Percentiles rank a stretch among this genome's conserved stretches.
Evolutionary conservation across 37 sponge, comb jelly and placozoan genomes (phyloP).

Genomic region (Eunapius fragilis): DNA sequence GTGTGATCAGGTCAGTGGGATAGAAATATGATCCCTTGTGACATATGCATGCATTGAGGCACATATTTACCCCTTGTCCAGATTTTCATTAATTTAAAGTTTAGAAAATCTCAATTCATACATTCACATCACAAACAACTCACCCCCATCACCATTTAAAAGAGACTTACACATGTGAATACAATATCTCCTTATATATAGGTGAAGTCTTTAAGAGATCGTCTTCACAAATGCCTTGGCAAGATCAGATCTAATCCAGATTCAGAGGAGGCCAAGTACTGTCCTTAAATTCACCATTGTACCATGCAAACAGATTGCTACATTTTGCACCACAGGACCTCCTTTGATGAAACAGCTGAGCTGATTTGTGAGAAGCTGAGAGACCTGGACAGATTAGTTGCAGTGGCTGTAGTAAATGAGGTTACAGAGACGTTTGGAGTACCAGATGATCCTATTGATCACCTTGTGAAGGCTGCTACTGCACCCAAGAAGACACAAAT

Average conservation of each 20-base stretch:
- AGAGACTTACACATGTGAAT: no score
- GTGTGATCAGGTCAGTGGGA: constrained; percentile 58
- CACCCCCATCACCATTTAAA: no score
- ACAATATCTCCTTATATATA: background rate
- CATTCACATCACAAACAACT: no score
- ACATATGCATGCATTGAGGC: no score
- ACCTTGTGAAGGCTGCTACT: constrained; percentile 68
- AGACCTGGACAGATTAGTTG: constrained; percentile 69
- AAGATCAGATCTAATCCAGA: constrained; percentile 1
- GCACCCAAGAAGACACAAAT: background rate
- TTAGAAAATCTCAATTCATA: no score
- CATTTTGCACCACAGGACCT: background rate
- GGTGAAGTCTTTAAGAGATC: background rate
- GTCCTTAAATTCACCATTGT: background rate
- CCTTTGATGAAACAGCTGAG: constrained; percentile 74
- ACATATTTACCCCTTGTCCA: no score
- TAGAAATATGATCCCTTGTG: background rate
- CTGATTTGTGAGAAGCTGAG: constrained; percentile 59
- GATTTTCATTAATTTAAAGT: no score
- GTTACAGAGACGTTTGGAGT: constrained; percentile 75
- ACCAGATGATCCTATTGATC: constrained; percentile 57
- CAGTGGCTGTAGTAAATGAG: constrained; percentile 71
- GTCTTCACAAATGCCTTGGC: background rate
- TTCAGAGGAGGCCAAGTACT: constrained; percentile 15
- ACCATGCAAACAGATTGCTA: background rate